Evolutionary conservation across 2,113 vertebrate species (phyloP).

Genomic region (Probosciger aterrimus): DNA sequence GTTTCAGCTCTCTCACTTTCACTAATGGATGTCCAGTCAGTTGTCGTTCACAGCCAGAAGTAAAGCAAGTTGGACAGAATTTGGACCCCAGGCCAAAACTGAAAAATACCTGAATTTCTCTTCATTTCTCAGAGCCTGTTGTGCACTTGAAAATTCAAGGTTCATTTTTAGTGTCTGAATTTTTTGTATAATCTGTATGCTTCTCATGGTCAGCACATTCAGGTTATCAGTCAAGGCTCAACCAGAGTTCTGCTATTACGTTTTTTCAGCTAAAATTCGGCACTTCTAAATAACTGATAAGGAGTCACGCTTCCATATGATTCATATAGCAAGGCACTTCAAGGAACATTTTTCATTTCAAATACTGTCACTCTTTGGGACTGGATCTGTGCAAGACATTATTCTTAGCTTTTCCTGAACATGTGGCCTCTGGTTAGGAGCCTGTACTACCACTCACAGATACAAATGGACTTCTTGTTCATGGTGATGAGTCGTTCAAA

Average conservation of each 20-base stretch:
- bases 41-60: background rate
- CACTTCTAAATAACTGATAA: conserved; percentile 28
- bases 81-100: background rate
- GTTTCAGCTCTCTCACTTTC: background rate
- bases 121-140: background rate
- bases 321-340: conserved; percentile 31
- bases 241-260: conserved; percentile 17
- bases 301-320: conserved; percentile 5
- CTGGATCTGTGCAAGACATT: background rate
- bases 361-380: background rate
- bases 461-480: background rate
- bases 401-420: conserved; percentile 24
- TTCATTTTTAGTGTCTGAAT: conserved; percentile 7
- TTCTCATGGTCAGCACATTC: conserved; percentile 5
- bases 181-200: conserved; percentile 31
- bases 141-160: conserved; percentile 14
- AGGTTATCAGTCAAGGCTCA: conserved; percentile 29
- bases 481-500: background rate
- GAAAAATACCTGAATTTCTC: background rate
- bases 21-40: background rate
- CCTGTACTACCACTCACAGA: background rate
- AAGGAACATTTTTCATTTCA: conserved; percentile 37
- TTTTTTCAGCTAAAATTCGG: conserved; percentile 48
- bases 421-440: background rate
- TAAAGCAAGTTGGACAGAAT: background rate